Conservation (phyloP, 2,113 vertebrate species). For the Epinephelus fuscoguttatus region DNA sequence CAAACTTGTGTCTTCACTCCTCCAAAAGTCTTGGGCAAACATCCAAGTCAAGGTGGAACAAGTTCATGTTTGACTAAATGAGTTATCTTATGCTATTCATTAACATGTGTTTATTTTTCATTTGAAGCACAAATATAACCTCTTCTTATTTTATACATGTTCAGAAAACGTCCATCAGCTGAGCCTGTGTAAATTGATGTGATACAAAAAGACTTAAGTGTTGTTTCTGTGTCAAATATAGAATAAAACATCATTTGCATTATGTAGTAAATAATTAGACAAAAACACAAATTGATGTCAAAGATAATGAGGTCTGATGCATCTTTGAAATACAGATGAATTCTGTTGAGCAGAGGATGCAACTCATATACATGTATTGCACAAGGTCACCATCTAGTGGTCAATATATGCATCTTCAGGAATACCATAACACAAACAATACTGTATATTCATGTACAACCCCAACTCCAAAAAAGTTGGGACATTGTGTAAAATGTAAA, state of each 20-base stretch:
- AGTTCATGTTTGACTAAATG: not conserved
- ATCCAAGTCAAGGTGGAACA: not conserved
- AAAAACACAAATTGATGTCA: not conserved
- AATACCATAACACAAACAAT: no score
- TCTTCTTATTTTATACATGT: not conserved
- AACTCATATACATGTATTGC: not conserved
- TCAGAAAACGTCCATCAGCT: not conserved
- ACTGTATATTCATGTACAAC: no score
- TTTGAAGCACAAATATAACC: not conserved
- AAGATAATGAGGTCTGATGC: not conserved
- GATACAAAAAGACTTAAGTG: not conserved
- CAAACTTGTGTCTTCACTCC: not conserved
- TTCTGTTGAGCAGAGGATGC: not conserved
- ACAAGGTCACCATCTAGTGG: slow-evolving; percentile 42
- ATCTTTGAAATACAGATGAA: not conserved
- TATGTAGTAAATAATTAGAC: not conserved
- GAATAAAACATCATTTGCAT: not conserved
- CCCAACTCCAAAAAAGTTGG: no score
- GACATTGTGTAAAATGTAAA: no score
- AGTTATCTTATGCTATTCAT: not conserved
- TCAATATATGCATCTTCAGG: no score
- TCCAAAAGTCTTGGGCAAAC: not conserved
- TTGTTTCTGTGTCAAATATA: not conserved
- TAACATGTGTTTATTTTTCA: not conserved
- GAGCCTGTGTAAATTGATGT: not conserved